These are phyloP conservation scores for Sebastolobus alascanus DNA, from an alignment of 2,797 vertebrate species.

Conservation along the genomic window DNA sequence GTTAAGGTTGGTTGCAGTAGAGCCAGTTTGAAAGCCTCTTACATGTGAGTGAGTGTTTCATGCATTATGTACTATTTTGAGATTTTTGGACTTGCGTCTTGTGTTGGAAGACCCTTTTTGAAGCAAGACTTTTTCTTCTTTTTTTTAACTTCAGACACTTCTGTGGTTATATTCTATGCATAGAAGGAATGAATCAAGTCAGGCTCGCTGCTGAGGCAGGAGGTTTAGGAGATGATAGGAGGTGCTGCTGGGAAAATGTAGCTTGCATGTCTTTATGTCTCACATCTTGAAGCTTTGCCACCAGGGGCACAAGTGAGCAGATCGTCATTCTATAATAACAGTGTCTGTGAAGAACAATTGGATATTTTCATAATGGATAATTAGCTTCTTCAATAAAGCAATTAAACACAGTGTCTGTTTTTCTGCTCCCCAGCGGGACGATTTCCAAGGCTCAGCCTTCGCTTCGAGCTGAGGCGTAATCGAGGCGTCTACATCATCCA, in stretches of 20 bases:
- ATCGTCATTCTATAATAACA: background rate
- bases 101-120: slow-evolving; percentile 52
- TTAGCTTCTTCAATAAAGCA: slow-evolving; percentile 26
- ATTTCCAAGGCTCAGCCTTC: slow-evolving; percentile 95
- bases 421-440: slow-evolving; percentile 87
- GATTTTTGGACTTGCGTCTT: slow-evolving; percentile 25
- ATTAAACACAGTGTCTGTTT: slow-evolving; percentile 31
- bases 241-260: slow-evolving; percentile 33
- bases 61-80: slow-evolving; percentile 22
- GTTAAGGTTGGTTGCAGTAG: background rate
- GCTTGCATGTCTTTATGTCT: slow-evolving; percentile 25
- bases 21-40: background rate
- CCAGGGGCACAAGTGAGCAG: slow-evolving; percentile 33
- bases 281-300: slow-evolving; percentile 24
- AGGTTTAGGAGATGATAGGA: slow-evolving; percentile 57
- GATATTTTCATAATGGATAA: slow-evolving; percentile 32
- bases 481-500: slow-evolving; percentile 98
- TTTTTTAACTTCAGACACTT: slow-evolving; percentile 26
- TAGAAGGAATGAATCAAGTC: slow-evolving; percentile 64
- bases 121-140: slow-evolving; percentile 23
- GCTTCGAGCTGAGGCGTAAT: slow-evolving; percentile 93
- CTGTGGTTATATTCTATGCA: slow-evolving; percentile 64
- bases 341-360: slow-evolving; percentile 26
- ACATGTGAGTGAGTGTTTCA: slow-evolving; percentile 24
- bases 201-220: slow-evolving; percentile 44